Conservation (phyloP, 2,888 invertebrate genomes). For the Frankliniella intonsa region DNA sequence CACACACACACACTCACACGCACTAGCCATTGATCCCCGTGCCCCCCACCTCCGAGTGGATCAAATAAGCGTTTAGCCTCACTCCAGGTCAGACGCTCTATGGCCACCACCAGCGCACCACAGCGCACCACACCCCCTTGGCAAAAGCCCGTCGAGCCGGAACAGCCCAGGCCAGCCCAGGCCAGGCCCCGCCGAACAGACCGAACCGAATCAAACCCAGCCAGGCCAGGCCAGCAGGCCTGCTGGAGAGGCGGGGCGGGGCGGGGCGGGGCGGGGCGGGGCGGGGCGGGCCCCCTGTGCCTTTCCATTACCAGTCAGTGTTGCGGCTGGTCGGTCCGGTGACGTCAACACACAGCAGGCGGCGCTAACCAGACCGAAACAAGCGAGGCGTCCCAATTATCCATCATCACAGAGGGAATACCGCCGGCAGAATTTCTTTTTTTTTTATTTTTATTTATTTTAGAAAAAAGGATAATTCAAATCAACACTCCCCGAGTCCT, state of each 20-base stretch:
- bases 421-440: too few species aligned
- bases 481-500: too few species aligned
- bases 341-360: too few species aligned
- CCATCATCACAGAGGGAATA: too few species aligned
- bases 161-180: neutral
- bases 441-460: too few species aligned
- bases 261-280: neutral
- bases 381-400: too few species aligned
- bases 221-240: neutral
- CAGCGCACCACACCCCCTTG: neutral
- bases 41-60: neutral
- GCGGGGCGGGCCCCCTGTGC: neutral
- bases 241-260: neutral
- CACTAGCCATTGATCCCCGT: neutral
- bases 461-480: too few species aligned
- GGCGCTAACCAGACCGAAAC: too few species aligned
- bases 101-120: too few species aligned
- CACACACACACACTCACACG: neutral
- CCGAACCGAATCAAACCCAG: neutral
- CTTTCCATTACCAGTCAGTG: too few species aligned
- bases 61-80: neutral
- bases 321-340: too few species aligned
- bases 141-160: neutral
- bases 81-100: neutral
- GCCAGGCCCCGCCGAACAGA: neutral